Evolutionary conservation across 2,113 vertebrate genomes (phyloP), one percentile per base, ranked within the genome.

Genomic region (Sander lucioperca): DNA sequence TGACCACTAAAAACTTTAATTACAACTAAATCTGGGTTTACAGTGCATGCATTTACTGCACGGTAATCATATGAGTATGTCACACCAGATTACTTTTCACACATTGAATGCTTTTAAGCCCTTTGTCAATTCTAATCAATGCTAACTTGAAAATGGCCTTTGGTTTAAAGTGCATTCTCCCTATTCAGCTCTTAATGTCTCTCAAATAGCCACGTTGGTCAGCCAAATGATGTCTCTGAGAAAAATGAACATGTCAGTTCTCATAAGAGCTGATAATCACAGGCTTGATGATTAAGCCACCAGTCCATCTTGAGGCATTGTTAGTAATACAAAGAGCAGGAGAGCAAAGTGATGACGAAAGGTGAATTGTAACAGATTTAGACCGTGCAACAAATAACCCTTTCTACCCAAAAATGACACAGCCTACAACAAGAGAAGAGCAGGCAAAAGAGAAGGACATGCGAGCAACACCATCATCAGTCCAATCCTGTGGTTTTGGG

Each of bases 121-220:
- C 11, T 69, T 36, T 27, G 18, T 80, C 43, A 54, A 10, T 48
- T 71, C 6, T 0, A 56, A 77, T 69, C 68, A 76, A 67, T 64
- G 39, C 61, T 64, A 76, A 74, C 16, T 72, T 43, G 62, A 64
- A 63, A 71, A 84, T 47, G 12, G 11, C 47, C 25, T 74, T 87
- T 6, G 30, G 30, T 43, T 59, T 76, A 14, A 75, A 78, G n/a
- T 12, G 7, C 21, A 64, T 68, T 83, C 7, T n/a, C 8, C 9
- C 3, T 36, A 3, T 69, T 61, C 14, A 51, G 19, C 7, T 65
- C 9, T 15, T 45, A 48, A 61, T 33, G 9, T 19, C 18, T 36
- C 47, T 65, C 51, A 70, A 71, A 81, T 45, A 56, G 13, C 33
- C 43, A 39, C 2, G 14, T 39, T 83, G 21, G 53, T 43, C 4